A percentile compares a stretch with the other conserved stretches of the same genome.
Evolutionary conservation across 2,797 vertebrate species (phyloP).

Genomic region (Acanthurus leucopareius): DNA sequence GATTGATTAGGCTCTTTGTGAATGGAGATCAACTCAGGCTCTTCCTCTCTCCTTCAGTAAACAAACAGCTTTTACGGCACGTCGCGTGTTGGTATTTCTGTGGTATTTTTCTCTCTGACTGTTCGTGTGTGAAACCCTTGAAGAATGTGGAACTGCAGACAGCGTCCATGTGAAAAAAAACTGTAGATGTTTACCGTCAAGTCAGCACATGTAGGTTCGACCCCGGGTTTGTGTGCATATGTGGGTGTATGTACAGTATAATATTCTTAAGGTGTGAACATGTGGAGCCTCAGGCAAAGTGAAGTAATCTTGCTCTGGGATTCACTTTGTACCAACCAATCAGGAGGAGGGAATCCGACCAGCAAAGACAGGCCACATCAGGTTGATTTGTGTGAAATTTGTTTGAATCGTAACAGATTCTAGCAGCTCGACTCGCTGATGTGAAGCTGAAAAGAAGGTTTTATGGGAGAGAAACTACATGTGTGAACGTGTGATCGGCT

Average conservation of each 20-base stretch:
- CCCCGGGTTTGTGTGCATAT: not conserved
- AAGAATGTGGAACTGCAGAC: constrained; percentile 14
- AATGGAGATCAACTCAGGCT: too few relatives aligned
- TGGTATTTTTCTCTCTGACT: not conserved
- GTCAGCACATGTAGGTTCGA: constrained; percentile 31
- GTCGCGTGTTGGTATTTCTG: not conserved
- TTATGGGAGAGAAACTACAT: not conserved
- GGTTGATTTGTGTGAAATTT: not conserved
- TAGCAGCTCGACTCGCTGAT: not conserved
- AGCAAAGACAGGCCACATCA: not conserved
- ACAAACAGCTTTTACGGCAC: not conserved
- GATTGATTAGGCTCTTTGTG: too few relatives aligned
- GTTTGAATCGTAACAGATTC: not conserved
- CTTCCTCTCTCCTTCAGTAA: too few relatives aligned
- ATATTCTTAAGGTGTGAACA: constrained; percentile 21
- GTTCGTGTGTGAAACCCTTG: not conserved
- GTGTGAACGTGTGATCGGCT: constrained; percentile 22
- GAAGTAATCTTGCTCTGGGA: not conserved
- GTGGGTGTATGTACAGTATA: not conserved
- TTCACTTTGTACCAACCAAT: constrained; percentile 43
- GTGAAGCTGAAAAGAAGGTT: not conserved
- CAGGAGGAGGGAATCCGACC: not conserved
- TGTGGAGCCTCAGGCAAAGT: constrained; percentile 22
- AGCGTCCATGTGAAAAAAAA: constrained; percentile 1
- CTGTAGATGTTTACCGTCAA: constrained; percentile 24